A percentile compares a stretch with the other conserved stretches of the same genome.
phyloP scores from a whole-genome alignment of 2,888 invertebrate genomes.

The Tyria jacobaeae region DNA sequence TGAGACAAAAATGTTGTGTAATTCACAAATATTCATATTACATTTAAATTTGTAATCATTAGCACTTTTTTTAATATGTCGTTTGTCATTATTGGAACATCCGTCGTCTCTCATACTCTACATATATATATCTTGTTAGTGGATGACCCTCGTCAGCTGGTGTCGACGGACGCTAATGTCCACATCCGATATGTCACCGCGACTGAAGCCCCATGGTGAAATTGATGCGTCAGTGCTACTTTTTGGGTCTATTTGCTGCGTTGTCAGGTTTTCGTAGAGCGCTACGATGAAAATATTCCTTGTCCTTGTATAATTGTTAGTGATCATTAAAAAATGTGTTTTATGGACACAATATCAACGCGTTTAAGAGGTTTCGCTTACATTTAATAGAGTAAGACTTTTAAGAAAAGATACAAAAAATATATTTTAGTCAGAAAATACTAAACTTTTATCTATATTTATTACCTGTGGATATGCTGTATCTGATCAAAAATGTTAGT shows the following conservation, averaged over 20 bases:
- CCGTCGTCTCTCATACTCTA: background rate
- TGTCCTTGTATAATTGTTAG: too few relatives aligned
- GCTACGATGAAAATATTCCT: background rate
- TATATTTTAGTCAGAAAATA: too few relatives aligned
- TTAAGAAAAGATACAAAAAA: too few relatives aligned
- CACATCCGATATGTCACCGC: conserved; percentile 2
- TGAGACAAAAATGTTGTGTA: too few relatives aligned
- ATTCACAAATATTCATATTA: too few relatives aligned
- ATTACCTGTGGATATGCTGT: too few relatives aligned
- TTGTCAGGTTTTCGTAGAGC: background rate
- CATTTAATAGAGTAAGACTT: too few relatives aligned
- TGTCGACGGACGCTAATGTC: background rate
- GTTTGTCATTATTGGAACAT: background rate
- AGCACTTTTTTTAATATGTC: background rate
- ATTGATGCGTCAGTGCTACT: background rate
- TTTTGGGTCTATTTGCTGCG: background rate
- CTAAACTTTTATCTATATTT: too few relatives aligned
- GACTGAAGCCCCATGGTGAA: background rate
- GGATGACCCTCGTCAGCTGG: background rate
- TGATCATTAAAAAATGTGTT: too few relatives aligned
- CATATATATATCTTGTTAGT: background rate
- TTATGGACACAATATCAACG: background rate
- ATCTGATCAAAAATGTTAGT: too few relatives aligned
- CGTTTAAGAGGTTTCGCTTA: too few relatives aligned
- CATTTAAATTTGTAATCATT: background rate